A percentile compares a stretch with the other conserved stretches of the same genome.
Evolutionary conservation across 2,797 vertebrate genomes (phyloP).

Genomic region (Scolopax bukidnonensis): DNA sequence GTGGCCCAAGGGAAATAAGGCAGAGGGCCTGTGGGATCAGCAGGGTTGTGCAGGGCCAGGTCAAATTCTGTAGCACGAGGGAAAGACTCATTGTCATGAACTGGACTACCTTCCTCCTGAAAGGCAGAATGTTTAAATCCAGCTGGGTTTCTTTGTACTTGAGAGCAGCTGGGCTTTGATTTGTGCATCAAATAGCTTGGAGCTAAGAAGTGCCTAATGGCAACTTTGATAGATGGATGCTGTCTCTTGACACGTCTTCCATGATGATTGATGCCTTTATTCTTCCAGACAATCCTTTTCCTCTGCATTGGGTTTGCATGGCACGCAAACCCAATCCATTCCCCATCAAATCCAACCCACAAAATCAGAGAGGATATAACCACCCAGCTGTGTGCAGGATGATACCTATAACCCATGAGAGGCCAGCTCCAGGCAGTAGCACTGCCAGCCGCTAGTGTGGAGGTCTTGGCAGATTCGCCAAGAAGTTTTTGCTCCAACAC

Average conservation of each 20-base stretch:
- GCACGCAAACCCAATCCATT: neutral
- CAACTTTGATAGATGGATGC: neutral
- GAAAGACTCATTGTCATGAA: neutral
- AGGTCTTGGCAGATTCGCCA: neutral
- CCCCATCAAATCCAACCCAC: neutral
- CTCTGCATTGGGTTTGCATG: neutral
- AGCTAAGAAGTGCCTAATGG: neutral
- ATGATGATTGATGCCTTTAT: accelerated
- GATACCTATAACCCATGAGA: neutral
- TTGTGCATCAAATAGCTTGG: neutral
- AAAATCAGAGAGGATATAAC: neutral
- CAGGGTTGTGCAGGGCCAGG: neutral
- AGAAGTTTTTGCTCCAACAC: neutral
- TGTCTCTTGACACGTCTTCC: neutral
- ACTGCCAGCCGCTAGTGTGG: neutral
- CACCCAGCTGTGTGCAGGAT: neutral
- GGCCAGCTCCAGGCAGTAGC: neutral
- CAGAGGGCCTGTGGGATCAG: neutral
- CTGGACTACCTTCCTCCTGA: neutral
- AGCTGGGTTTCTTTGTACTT: neutral
- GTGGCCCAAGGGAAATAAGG: neutral
- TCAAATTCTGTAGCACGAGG: neutral
- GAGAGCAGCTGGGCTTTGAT: neutral
- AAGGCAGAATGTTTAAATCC: neutral
- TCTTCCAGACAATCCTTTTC: neutral